Percentiles rank a stretch among this genome's conserved stretches.
These are phyloP conservation scores for Corydoras maculifer DNA, from an alignment of 2,113 vertebrate species.

Conservation along the genomic window DNA sequence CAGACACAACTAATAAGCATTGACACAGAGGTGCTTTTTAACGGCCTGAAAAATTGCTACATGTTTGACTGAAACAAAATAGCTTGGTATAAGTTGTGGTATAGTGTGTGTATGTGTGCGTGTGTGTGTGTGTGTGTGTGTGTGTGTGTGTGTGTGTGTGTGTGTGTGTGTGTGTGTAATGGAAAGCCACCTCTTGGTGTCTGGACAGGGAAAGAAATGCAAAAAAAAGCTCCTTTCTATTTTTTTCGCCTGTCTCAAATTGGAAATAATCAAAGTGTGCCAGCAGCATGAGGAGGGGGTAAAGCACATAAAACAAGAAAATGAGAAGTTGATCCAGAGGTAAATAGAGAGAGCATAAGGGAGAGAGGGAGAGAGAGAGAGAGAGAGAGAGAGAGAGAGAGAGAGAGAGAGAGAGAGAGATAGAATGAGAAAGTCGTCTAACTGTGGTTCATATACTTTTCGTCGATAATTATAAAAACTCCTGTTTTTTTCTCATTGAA, in stretches of 20 bases:
- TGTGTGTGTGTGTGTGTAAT: conserved; percentile 28
- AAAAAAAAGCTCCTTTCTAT: conserved; percentile 31
- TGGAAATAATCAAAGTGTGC: conserved; percentile 35
- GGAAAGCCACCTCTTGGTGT: conserved; percentile 47
- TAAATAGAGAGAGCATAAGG: conserved; percentile 1
- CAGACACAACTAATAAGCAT: conserved; percentile 24
- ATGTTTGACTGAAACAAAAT: conserved; percentile 13
- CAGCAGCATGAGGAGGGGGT: conserved; percentile 21
- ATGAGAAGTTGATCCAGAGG: conserved; percentile 21
- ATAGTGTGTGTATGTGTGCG: not conserved
- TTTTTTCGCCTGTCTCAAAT: conserved; percentile 17
- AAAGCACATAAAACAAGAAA: conserved; percentile 22
- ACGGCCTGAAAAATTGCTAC: conserved; percentile 13
- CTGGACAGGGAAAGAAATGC: conserved; percentile 38
- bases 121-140: conserved; percentile 16
- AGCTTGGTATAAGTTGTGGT: not conserved
- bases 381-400: not conserved
- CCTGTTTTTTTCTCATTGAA: conserved; percentile 2
- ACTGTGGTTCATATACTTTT: conserved; percentile 31
- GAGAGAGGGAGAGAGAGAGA: conserved; percentile 7
- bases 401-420: conserved; percentile 7
- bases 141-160: conserved; percentile 1
- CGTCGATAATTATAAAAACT: conserved; percentile 22
- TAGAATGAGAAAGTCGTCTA: conserved; percentile 16
- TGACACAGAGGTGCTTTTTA: conserved; percentile 15